Evolutionary conservation across 1,140 invertebrate genomes (phyloP).

Genomic region (Pentalonia nigronervosa): DNA sequence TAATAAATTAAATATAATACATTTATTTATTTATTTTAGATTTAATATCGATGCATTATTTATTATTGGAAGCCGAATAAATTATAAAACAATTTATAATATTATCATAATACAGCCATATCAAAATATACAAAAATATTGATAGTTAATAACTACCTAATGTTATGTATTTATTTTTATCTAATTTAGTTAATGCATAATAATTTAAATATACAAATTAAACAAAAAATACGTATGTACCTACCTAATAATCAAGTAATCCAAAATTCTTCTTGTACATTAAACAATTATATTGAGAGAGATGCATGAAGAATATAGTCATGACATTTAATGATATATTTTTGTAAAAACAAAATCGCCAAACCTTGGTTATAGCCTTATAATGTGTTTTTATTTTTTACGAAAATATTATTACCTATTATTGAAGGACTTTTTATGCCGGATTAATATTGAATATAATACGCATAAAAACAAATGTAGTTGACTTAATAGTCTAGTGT

Average conservation of each 20-base stretch:
- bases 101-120: neutral
- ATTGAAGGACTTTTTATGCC: neutral
- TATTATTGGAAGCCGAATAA: neutral
- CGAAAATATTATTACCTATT: constrained; percentile 13
- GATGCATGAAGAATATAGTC: neutral
- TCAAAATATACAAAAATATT: no score
- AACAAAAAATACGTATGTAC: neutral
- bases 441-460: neutral
- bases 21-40: neutral
- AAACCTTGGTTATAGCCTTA: constrained; percentile 18
- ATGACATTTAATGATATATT: neutral
- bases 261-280: neutral
- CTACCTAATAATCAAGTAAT: no score
- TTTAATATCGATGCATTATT: neutral
- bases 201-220: no score
- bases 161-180: neutral
- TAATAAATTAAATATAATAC: neutral
- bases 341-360: neutral
- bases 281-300: neutral
- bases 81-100: no score
- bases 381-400: neutral
- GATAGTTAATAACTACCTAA: neutral
- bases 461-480: neutral
- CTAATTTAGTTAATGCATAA: neutral
- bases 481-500: neutral